Base-by-base conservation (phyloP, 2,888 invertebrate genomes). In the Dynastes maya region DNA sequence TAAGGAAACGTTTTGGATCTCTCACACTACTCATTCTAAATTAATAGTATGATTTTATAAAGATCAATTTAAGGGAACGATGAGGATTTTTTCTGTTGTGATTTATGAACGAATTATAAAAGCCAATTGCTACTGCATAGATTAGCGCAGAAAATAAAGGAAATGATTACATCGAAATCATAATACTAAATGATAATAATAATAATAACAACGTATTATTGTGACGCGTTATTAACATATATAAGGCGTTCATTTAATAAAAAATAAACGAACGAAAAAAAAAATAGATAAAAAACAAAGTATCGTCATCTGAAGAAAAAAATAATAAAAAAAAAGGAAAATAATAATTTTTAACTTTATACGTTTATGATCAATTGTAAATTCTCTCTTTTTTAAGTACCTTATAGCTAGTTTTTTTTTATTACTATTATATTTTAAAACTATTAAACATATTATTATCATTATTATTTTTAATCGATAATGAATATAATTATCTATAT, bases 401-500 rank as follows among this genome's bases (percentile, higher is more conserved):
- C 22, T 55, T 55, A 8, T 55, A 55, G 22, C 22, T 55, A 61
- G 61, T 51, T 49, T 45, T 29, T 51, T 49, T 27, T 49, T 45
- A 68, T 68, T 27, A 68, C 16, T 45, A 45, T 45, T 45, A 45
- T 8, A 45, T 45, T 45, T 45, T 45, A 45, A 45, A 45, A 8
- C 45, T 45, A 45, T 11, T 37, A 2, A 37, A 37, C 5, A 37
- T 5, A 37, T 11, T 45, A 40, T 40, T 40, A 45, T 45, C 45
- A 45, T 45, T 45, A 45, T 45, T 45, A 45, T 45, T 45, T 45
- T 45, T 45, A 45, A 45, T 45, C 45, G 45, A 6, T 45, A 45
- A 45, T 68, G 27, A 68, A 16, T 58, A 75, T 67, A 71, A 80
- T 82, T 79, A 22, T 22, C 22, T 22, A 79, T 78, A 80, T 82